Base-by-base conservation (phyloP, 2,888 invertebrate species). In the Dione vanillae region DNA sequence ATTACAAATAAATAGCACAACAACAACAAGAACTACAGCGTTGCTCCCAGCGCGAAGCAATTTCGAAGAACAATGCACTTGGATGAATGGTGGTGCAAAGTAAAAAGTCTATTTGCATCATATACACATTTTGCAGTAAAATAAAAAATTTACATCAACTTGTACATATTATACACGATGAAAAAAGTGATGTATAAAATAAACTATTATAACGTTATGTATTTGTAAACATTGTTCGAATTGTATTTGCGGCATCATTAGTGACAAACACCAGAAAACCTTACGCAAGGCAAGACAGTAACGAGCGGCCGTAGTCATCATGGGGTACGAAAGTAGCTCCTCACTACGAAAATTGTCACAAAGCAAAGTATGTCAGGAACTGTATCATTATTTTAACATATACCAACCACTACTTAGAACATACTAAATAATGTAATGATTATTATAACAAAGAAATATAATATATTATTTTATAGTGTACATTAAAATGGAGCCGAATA, bases 51-150 rank as follows among this genome's bases (percentile, higher is more conserved):
- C 86, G 84, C 84, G 86, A 87, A 89, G 90, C 90, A 91, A 91
- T 92, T 91, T 89, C 86, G 83, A 88, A 90, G 88, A 91, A 91
- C 90, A 91, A 92, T 91, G 87, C 88, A 85, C 87, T 81, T 83
- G 85, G 83, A 86, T 91, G 90, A 90, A 91, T 90, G 82, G 86
- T 84, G 81, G 84, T 84, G 86, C 85, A 85, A 89, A 90, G 88
- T 88, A 90, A 90, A 90, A 90, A 90, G 85, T 87, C 81, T 89
- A 88, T 89, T 90, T 89, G 88, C 88, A 88, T 89, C 89, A 87
- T 86, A 87, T 87, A 85, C 87, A 88, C 85, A 87, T 87, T 88
- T 87, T 79, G 82, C 82, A 81, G 80, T 78, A 83, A 82, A 83
- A 85, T 80, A 85, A 65, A 73, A 70, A 19, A 65, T 51, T 49